Evolutionary conservation across 2,113 vertebrate genomes (phyloP), one percentile per base, ranked within the genome.

Genomic region (Calyptomena viridis): DNA sequence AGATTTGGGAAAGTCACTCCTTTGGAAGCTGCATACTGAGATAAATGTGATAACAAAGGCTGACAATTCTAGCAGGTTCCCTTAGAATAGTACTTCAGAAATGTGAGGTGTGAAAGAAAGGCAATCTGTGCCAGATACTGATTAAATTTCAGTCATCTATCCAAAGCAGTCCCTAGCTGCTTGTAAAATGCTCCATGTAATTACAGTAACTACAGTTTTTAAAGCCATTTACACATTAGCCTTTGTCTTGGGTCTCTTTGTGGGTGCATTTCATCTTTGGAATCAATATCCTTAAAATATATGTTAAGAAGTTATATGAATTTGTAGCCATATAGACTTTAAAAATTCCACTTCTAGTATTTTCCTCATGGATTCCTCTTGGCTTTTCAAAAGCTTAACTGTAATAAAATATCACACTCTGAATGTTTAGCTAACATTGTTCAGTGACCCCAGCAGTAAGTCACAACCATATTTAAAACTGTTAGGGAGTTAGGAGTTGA

Each of bases 91-190:
- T 96, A 90, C 89, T 94, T 97, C 90, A 89, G 96, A 98, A 97
- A 97, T 75, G 17, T 67, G 87, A 98, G 94, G 96, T 97, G 94
- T 94, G 93, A 97, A 97, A 89, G 85, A 95, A 97, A 97, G 86
- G 87, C 95, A 96, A 81, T 90, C 89, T 96, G 80, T 97, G 96
- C 96, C 97, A 98, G 93, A 96, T 97, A 97, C 96, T 97, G 96
- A 98, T 97, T 98, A 98, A 98, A 98, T 98, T 98, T 97, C 97
- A 97, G 97, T 97, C 97, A 97, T 98, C 97, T 97, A 97, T 98
- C 97, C 95, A 97, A 98, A 98, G 96, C 88, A 95, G 94, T 97
- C 97, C 97, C 98, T 84, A 68, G 97, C 44, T 97, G 97, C 97
- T 97, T 98, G 97, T 98, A 98, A 98, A 98, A 98, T 98, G 97